Conservation (phyloP, 2,797 vertebrate genomes). For the Falco novaeseelandiae region DNA sequence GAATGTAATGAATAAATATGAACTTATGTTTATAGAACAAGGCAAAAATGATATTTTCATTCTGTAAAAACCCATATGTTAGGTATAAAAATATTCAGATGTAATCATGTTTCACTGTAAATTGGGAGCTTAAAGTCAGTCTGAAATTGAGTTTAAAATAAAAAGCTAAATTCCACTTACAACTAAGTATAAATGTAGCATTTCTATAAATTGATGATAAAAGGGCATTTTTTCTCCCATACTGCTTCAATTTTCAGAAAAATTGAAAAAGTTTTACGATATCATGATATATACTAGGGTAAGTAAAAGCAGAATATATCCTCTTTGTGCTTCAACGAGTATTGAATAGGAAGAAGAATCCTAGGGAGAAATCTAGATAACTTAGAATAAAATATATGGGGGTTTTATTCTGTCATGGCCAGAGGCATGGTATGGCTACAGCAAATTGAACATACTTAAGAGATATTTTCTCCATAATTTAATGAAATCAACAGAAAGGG, state of each 20-base stretch:
- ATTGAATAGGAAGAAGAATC: neutral
- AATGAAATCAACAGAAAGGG: too few relatives aligned
- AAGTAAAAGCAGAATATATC: neutral
- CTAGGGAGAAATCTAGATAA: neutral
- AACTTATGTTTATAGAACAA: neutral
- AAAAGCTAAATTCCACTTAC: neutral
- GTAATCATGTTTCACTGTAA: neutral
- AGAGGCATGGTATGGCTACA: neutral
- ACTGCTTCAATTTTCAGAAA: neutral
- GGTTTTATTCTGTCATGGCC: neutral
- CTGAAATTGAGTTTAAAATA: neutral
- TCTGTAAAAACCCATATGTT: neutral
- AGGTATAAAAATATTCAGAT: neutral
- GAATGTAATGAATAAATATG: conserved; percentile 37
- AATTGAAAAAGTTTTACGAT: neutral
- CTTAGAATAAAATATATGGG: neutral
- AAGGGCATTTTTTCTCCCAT: neutral
- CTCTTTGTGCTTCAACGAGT: neutral
- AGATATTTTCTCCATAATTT: too few relatives aligned
- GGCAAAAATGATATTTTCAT: neutral
- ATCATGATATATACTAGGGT: neutral
- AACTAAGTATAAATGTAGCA: neutral
- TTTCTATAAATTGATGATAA: neutral
- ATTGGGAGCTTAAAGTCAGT: neutral
- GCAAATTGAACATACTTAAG: neutral